Base-by-base conservation (phyloP, 1,140 invertebrate species). In the Conus betulinus region DNA sequence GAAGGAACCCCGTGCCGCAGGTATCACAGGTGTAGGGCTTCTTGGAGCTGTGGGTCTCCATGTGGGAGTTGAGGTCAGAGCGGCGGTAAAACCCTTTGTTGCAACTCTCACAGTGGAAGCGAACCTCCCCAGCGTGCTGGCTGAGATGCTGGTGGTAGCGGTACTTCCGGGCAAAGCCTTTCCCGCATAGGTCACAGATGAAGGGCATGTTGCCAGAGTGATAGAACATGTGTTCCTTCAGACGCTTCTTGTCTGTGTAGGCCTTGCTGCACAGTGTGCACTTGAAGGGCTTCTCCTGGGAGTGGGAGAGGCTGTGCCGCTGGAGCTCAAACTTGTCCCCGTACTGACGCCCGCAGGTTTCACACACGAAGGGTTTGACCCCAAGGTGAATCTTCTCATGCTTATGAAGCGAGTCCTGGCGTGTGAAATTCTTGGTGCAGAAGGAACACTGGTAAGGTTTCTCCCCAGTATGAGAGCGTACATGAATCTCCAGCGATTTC, bases 11-110 rank as follows among this genome's bases (percentile, higher is more conserved):
- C 60, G 88, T 90, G 27, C 94, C 94, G 92, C 95, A 96, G 88
- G 91, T 93, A 60, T 93, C 90, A 88, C 95, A 96, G 85, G 93
- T 93, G 79, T 92, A 95, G 53, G 91, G 93, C 60, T 88, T 90
- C 78, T 94, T 93, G 6, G 93, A 94, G 17, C 91, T 94, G 89
- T 96, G 95, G 52, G 93, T 91, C 55, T 92, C 55, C 90, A 90
- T 91, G 89, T 96, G 95, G 10, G 81, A 81, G 51, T 85, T 88
- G 39, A 86, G 85, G 79, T 86, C 78, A 39, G 67, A 81, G 13
- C 74, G 82, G 10, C 76, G 60, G 5, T 79, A 52, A 60, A 92
- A 92, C 1, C 87, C 51, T 76, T 90, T 88, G 27, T 76, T 87
- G 88, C 92, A 92, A 3, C 86, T 13, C 7, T 89, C 82, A 86